Evolutionary conservation across 2,888 invertebrate species (phyloP), one percentile per base, ranked within the genome.

Genomic region (Drosophila neotestacea): DNA sequence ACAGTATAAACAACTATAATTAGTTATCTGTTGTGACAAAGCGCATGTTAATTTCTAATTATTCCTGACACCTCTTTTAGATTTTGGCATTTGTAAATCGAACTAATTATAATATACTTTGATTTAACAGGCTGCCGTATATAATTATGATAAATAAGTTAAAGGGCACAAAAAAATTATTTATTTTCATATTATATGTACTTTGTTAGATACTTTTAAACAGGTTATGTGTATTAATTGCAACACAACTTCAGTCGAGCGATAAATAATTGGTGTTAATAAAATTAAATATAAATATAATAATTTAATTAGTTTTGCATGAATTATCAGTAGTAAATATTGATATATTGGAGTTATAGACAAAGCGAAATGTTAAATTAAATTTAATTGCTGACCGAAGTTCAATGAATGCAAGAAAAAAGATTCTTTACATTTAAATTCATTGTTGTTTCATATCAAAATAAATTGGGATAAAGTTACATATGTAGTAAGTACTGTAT

Each of bases 111-210:
- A 66, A 59, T 63, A 34, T 27, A 56, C 39, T 44, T 55, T 56
- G 52, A 69, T 58, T 73, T 70, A 65, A 5, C 44, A 10, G n/a
- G 11, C 42, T 22, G 27, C 13, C 46, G 36, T 58, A 56, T 74
- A 73, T 69, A 79, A 82, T 82, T 77, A 70, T 39, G n/a, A 71
- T 66, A 68, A 68, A 61, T 56, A 41, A 47, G 59, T 38, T 52
- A 27, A 22, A 27, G 39, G 5, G 3, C n/a, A 55, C 47, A 70
- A 60, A 58, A 6, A 44, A 51, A 16, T 56, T 67, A 80, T 68
- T 70, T 66, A 73, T 72, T 70, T 55, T 39, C 50, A 39, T 58
- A 50, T 58, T 61, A 64, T 66, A 22, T 22, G 22, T 22, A 56
- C 50, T 51, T 66, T 55, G 66, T 69, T 70, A 56, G 46, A 64